Conservation (phyloP, 1,140 invertebrate species). For the Meloidogyne exigua region DNA sequence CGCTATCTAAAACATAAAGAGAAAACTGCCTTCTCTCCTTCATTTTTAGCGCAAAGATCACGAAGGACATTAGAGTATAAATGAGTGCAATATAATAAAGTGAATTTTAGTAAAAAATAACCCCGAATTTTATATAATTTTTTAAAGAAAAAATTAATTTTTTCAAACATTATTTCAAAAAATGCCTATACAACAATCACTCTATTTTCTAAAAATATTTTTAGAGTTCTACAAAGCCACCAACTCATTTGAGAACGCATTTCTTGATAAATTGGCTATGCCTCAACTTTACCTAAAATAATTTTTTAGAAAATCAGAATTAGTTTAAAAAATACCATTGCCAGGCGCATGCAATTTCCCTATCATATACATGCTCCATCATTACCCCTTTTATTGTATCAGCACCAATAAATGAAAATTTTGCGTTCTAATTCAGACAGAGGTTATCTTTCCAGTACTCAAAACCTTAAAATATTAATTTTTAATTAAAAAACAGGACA, state of each 20-base stretch:
- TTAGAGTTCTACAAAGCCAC: slow-evolving; percentile 37
- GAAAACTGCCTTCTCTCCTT: no score
- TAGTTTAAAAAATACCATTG: slow-evolving; percentile 17
- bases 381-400: slow-evolving; percentile 37
- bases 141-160: no score
- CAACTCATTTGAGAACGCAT: slow-evolving; percentile 41
- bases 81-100: no score
- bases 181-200: neutral
- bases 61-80: no score
- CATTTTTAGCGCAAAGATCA: no score
- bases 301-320: no score
- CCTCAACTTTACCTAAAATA: slow-evolving; percentile 32
- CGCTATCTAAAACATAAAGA: no score
- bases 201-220: neutral
- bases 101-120: no score
- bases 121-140: no score
- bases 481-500: no score
- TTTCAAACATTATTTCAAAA: neutral
- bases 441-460: slow-evolving; percentile 37
- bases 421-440: slow-evolving; percentile 38
- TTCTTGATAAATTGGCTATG: slow-evolving; percentile 26
- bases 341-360: slow-evolving; percentile 45
- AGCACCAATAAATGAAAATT: slow-evolving; percentile 42
- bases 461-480: slow-evolving; percentile 40
- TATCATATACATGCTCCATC: slow-evolving; percentile 47